phyloP scores from a whole-genome alignment of 1,140 invertebrate genomes.

The Ganaspis sp. region DNA sequence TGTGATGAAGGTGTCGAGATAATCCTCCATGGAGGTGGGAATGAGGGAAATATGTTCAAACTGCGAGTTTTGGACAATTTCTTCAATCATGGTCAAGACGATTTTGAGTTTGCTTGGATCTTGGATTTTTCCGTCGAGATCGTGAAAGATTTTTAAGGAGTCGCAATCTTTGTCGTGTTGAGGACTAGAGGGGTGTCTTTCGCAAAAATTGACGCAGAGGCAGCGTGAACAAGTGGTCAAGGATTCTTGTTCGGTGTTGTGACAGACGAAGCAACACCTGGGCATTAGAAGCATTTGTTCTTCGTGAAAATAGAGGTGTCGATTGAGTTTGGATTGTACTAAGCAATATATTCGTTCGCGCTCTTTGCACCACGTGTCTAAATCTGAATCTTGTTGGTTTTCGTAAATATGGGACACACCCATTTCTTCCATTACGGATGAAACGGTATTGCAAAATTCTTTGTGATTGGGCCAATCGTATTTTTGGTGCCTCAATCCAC shows the following conservation, averaged over 20 bases:
- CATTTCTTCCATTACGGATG: not conserved
- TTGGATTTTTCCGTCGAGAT: not conserved
- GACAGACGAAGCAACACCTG: not conserved
- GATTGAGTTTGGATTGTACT: not conserved
- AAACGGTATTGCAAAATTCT: not conserved
- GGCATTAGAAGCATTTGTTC: constrained; percentile 14
- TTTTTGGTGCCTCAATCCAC: not conserved
- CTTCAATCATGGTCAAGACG: not conserved
- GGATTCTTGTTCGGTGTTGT: not conserved
- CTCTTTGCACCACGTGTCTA: not conserved
- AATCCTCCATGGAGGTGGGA: not conserved
- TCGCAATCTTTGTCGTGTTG: not conserved
- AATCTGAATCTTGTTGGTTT: not conserved
- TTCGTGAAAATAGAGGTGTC: not conserved
- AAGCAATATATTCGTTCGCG: not conserved
- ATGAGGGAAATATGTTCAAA: not conserved
- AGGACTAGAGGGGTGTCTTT: not conserved
- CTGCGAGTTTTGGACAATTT: not conserved
- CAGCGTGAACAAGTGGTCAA: not conserved
- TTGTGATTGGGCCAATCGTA: not conserved
- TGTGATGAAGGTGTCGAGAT: not conserved
- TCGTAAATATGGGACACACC: not conserved
- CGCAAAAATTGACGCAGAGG: not conserved
- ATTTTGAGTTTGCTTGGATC: not conserved
- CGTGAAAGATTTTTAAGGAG: not conserved